Conservation (phyloP, 2,888 invertebrate genomes). For the Noctua comes region DNA sequence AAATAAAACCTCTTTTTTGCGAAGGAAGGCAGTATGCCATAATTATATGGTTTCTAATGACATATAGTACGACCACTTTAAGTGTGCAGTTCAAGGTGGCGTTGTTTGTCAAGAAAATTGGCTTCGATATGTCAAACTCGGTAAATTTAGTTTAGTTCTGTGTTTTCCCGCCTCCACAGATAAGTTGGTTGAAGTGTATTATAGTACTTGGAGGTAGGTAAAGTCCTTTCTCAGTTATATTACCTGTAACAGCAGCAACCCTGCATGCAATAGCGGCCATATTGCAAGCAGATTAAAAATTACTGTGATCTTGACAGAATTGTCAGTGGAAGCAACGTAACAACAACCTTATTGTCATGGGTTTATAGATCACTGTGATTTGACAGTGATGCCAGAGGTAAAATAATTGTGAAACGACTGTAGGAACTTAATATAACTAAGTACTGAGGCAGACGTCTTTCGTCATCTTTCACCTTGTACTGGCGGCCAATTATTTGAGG, state of each 20-base stretch:
- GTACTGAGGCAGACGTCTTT: slow-evolving; percentile 24
- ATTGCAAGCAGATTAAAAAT: neutral
- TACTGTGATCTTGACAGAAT: neutral
- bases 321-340: neutral
- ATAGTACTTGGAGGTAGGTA: neutral
- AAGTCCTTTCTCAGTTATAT: neutral
- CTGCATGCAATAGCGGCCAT: neutral
- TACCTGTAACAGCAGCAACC: neutral
- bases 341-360: neutral
- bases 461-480: slow-evolving; percentile 37
- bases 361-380: neutral
- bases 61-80: too few species aligned
- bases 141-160: too few species aligned
- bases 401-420: neutral
- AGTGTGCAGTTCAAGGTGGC: too few species aligned
- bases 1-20: neutral
- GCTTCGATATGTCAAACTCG: too few species aligned
- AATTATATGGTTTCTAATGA: neutral
- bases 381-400: neutral
- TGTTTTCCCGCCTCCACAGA: too few species aligned
- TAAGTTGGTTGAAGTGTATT: too few species aligned
- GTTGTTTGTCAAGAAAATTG: too few species aligned
- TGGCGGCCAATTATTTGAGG: slow-evolving; percentile 13
- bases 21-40: neutral
- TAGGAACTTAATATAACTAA: neutral